Evolutionary conservation across 2,888 invertebrate genomes (phyloP).

Genomic region (Sinodicranocentrus sp.): DNA sequence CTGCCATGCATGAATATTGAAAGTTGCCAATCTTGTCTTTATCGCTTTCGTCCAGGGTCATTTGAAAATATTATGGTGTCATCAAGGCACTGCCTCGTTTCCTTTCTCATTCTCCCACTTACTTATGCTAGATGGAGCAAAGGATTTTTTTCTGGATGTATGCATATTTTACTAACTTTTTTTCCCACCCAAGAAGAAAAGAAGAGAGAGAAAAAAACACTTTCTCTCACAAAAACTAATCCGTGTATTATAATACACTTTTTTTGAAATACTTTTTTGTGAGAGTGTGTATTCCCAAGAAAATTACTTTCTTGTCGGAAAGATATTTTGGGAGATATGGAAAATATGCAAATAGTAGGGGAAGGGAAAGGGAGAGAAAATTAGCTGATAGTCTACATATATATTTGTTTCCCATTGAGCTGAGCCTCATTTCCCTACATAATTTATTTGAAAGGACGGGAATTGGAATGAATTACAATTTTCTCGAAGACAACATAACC

Average conservation of each 20-base stretch:
- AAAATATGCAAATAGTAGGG: not conserved
- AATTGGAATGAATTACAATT: constrained; percentile 55
- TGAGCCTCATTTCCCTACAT: constrained; percentile 20
- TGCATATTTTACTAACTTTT: constrained; percentile 12
- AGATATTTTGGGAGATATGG: not conserved
- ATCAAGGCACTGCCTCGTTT: constrained; percentile 56
- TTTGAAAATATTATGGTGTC: constrained; percentile 66
- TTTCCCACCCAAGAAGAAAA: not conserved
- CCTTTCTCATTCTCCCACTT: constrained; percentile 28
- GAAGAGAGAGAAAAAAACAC: no score
- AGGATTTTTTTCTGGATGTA: not conserved
- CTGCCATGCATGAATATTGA: constrained; percentile 61
- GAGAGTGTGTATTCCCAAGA: constrained; percentile 11
- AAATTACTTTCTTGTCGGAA: constrained; percentile 32
- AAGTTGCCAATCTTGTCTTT: constrained; percentile 67
- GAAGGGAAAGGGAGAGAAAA: not conserved
- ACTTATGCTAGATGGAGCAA: not conserved
- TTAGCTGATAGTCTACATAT: not conserved
- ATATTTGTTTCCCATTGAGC: not conserved
- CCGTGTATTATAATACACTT: not conserved
- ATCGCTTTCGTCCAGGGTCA: constrained; percentile 61
- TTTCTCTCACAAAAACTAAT: constrained; percentile 6
- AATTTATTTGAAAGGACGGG: constrained; percentile 52
- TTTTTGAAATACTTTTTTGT: not conserved
- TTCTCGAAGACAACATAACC: constrained; percentile 8